A percentile compares a stretch with the other conserved stretches of the same genome.
phyloP scores from a whole-genome alignment of 1,140 invertebrate genomes.

The Lepidotrigona ventralis region DNA sequence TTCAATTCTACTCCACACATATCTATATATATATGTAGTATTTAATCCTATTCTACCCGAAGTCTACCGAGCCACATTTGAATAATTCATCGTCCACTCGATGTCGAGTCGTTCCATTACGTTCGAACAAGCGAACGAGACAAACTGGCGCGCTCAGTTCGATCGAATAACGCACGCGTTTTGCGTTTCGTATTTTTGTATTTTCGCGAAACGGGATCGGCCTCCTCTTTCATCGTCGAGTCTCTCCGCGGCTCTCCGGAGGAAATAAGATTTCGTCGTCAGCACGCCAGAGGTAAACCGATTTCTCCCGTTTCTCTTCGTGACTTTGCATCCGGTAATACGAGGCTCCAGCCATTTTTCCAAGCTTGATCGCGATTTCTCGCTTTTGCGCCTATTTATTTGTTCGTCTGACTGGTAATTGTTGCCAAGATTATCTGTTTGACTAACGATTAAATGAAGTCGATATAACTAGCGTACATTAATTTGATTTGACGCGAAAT shows the following conservation, averaged over 20 bases:
- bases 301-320: not conserved
- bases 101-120: not conserved
- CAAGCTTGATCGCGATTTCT: not conserved
- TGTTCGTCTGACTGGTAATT: too few relatives aligned
- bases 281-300: not conserved
- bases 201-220: not conserved
- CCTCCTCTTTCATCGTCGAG: not conserved
- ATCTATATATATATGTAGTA: too few relatives aligned
- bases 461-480: too few relatives aligned
- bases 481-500: too few relatives aligned
- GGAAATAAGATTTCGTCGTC: constrained; percentile 24
- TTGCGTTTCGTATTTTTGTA: not conserved
- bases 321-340: not conserved
- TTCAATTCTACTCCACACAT: not conserved
- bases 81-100: not conserved
- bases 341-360: not conserved
- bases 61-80: not conserved
- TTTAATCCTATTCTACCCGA: not conserved
- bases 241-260: not conserved
- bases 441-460: too few relatives aligned
- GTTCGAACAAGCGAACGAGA: not conserved
- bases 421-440: too few relatives aligned
- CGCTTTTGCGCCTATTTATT: not conserved
- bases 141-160: not conserved
- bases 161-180: not conserved